Base-by-base conservation (phyloP, 2,888 invertebrate genomes). In the Drosophila cyrtoloma region DNA sequence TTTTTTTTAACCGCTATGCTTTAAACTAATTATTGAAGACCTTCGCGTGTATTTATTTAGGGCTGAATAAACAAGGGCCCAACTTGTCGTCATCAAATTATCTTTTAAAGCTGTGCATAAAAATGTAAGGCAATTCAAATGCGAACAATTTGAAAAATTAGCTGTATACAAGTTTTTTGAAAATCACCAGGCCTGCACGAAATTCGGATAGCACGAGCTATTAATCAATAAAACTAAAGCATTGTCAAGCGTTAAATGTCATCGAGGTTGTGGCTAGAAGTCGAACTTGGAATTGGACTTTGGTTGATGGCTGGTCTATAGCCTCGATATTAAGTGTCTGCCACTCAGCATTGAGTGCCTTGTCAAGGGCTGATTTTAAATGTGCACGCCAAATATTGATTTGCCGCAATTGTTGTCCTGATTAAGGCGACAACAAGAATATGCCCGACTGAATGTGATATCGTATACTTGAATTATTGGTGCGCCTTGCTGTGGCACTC, bases 211-310 rank as follows among this genome's bases (percentile, higher is more conserved):
- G 3, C 44, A 22, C 12, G 22, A 10, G 30, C 52, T 7, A 30
- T 37, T 42, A 84, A 84, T 84, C 84, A 86, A 84, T 84, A 86
- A 77, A 80, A 83, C 83, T 77, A 83, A 86, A 80, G 70, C 75
- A 77, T 69, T 71, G 83, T 59, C 69, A 33, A 61, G 83, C 81
- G 53, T 39, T 71, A 71, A 83, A 80, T 55, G 62, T 39, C 51
- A 30, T 65, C 65, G 69, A 75, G 74, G 60, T 72, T 70, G 55
- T 42, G 55, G 42, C 64, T 35, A 14, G n/a, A 51, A 59, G 39
- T 50, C 37, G 57, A 28, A 39, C 52, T 60, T 50, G 56, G 51
- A 53, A 39, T 57, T 39, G 64, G 66, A 74, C 74, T 50, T 67
- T 50, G 53, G 50, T 30, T 39, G 57, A n/a, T 47, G 47, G 47